Conservation (phyloP, 2,797 vertebrate genomes). For the Holocentrus rufus region DNA sequence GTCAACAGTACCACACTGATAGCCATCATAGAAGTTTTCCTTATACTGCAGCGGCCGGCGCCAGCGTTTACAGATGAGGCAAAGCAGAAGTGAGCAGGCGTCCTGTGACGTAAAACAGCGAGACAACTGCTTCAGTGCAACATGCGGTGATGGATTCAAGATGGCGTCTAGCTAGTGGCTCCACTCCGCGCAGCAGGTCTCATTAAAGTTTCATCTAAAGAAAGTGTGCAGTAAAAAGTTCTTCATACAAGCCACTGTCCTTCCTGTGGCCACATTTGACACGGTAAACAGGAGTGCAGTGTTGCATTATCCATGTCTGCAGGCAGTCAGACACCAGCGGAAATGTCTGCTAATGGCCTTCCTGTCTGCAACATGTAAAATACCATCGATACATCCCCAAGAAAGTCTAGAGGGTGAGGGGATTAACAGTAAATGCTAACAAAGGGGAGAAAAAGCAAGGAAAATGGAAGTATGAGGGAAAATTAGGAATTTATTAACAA, state of each 20-base stretch:
- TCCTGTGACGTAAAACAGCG: background rate
- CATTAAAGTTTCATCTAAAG: background rate
- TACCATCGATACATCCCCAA: too few species aligned
- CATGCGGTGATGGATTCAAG: background rate
- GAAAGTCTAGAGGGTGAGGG: too few species aligned
- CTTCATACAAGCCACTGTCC: background rate
- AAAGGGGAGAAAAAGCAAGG: too few species aligned
- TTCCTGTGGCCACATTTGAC: background rate
- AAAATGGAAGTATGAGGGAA: too few species aligned
- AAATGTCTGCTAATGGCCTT: background rate
- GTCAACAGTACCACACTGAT: background rate
- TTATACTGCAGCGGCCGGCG: background rate
- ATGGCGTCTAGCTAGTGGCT: background rate
- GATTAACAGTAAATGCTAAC: too few species aligned
- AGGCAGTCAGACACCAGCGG: slow-evolving; percentile 5
- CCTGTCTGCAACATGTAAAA: background rate
- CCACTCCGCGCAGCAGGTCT: background rate
- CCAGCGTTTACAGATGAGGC: background rate
- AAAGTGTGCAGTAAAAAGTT: background rate
- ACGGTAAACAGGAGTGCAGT: background rate
- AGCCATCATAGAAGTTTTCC: background rate
- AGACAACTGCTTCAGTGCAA: too few species aligned
- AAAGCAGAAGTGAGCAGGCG: background rate
- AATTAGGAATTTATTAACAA: too few species aligned
- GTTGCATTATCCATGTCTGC: slow-evolving; percentile 6